Evolutionary conservation across 2,888 invertebrate species (phyloP).

Genomic region (Tiliacea aurago): DNA sequence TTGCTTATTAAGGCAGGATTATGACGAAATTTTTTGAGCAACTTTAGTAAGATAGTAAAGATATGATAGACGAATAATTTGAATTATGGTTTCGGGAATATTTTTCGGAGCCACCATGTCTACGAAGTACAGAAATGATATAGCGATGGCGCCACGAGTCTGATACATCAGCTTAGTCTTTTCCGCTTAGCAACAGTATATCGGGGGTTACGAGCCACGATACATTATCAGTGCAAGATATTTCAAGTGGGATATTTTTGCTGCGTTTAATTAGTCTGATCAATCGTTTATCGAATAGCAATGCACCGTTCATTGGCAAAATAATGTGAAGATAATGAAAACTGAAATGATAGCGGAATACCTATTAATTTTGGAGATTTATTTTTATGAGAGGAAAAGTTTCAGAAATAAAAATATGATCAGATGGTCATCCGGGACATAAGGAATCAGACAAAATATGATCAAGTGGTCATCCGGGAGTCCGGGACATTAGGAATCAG

Average conservation of each 20-base stretch:
- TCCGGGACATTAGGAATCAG: too few relatives aligned
- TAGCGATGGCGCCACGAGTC: neutral
- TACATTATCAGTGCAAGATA: slow-evolving; percentile 38
- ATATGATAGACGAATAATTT: neutral
- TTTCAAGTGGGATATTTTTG: slow-evolving; percentile 41
- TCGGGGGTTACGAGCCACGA: slow-evolving; percentile 16
- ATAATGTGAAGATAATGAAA: slow-evolving; percentile 32
- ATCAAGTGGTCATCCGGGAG: neutral
- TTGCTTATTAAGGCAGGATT: neutral
- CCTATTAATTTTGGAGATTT: slow-evolving; percentile 8
- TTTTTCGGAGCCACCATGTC: slow-evolving; percentile 9
- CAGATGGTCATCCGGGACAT: neutral
- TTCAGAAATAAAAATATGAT: neutral
- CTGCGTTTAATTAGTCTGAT: slow-evolving; percentile 32
- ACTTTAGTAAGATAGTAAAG: neutral
- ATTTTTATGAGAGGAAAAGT: slow-evolving; percentile 6
- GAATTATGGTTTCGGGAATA: neutral
- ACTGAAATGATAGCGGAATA: slow-evolving; percentile 15
- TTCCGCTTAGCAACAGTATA: slow-evolving; percentile 50
- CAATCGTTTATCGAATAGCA: slow-evolving; percentile 23
- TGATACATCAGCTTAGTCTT: neutral
- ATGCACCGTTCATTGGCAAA: slow-evolving; percentile 12
- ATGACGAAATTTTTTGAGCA: neutral
- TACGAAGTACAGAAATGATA: neutral
- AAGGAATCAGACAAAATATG: neutral